These are phyloP conservation scores for Charaxes varanes DNA, from an alignment of 1,140 invertebrate species.

Conservation along the genomic window DNA sequence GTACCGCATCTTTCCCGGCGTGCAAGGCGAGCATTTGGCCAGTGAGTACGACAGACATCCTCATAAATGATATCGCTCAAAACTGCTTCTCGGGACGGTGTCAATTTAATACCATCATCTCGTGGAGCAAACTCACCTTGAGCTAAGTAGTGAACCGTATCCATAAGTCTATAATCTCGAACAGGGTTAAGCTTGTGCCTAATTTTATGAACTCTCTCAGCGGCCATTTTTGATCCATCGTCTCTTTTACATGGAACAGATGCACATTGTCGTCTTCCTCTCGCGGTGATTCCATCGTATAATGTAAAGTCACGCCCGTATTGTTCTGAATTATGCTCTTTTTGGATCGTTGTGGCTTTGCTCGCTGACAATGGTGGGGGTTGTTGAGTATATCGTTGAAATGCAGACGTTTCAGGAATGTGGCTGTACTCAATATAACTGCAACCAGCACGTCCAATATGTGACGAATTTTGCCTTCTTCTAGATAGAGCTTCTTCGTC, in stretches of 20 bases:
- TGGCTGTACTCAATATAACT: constrained; percentile 65
- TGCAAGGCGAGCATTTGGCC: constrained; percentile 54
- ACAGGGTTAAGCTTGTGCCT: constrained; percentile 62
- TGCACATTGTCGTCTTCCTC: constrained; percentile 49
- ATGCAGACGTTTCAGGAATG: constrained; percentile 59
- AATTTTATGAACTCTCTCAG: constrained; percentile 60
- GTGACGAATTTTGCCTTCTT: constrained; percentile 27
- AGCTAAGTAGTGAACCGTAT: constrained; percentile 65
- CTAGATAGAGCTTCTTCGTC: constrained; percentile 46
- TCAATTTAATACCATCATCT: constrained; percentile 64
- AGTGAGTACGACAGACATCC: constrained; percentile 66
- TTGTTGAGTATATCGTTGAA: constrained; percentile 53
- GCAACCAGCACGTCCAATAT: constrained; percentile 40
- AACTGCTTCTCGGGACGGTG: constrained; percentile 63
- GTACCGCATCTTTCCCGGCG: constrained; percentile 48
- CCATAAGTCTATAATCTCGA: constrained; percentile 61
- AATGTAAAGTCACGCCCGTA: constrained; percentile 62
- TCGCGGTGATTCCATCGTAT: constrained; percentile 58
- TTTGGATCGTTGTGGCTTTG: constrained; percentile 54
- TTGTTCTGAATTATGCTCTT: constrained; percentile 62
- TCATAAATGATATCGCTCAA: constrained; percentile 67
- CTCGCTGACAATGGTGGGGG: constrained; percentile 39
- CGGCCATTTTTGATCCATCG: constrained; percentile 47
- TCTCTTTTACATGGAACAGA: constrained; percentile 61
- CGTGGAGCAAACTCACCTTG: constrained; percentile 65